These are phyloP conservation scores for Mobula hypostoma DNA, from an alignment of 2,113 vertebrate species.

Conservation along the genomic window DNA sequence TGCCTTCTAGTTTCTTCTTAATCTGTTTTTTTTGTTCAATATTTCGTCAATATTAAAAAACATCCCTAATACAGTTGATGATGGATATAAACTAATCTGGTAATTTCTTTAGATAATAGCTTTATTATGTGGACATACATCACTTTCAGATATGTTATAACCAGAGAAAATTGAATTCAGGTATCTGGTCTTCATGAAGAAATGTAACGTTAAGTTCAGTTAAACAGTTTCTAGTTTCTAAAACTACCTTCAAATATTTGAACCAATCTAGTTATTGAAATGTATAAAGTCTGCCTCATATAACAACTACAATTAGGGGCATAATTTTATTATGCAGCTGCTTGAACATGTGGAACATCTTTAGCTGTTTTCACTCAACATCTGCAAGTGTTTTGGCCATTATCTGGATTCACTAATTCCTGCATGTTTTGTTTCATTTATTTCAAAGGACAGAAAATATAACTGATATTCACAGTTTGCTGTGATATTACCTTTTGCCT, in stretches of 20 bases:
- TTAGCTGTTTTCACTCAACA: no score
- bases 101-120: neutral
- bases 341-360: neutral
- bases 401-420: no score
- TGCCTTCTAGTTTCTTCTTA: neutral
- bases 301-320: neutral
- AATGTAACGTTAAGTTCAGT: neutral
- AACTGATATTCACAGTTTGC: no score
- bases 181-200: neutral
- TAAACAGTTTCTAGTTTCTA: neutral
- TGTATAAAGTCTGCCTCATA: neutral
- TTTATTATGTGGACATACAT: neutral
- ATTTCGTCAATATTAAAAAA: neutral
- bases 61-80: neutral
- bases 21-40: neutral
- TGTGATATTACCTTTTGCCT: neutral
- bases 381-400: no score
- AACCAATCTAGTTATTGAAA: neutral
- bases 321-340: neutral
- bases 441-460: no score
- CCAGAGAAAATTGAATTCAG: neutral
- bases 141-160: neutral
- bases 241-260: neutral
- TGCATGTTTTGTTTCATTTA: no score
- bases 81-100: neutral